phyloP scores from a whole-genome alignment of 2,888 invertebrate genomes.

The Ypsolopha sequella region DNA sequence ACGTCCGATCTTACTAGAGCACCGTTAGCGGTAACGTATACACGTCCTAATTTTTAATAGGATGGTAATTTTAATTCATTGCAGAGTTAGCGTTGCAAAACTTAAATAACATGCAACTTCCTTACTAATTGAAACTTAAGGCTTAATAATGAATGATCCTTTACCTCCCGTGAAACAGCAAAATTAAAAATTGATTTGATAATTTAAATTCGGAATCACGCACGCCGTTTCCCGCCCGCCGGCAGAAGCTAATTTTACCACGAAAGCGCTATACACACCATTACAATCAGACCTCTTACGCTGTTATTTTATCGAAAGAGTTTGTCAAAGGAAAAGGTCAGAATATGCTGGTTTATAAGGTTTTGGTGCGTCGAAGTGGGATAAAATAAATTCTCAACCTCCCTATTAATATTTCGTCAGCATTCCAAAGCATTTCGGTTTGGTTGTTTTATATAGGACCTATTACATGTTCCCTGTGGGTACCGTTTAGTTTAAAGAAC shows the following conservation, averaged over 20 bases:
- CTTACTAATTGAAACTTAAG: conserved; percentile 2
- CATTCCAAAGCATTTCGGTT: conserved; percentile 9
- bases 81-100: neutral
- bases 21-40: too few relatives aligned
- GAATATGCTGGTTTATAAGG: neutral
- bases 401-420: conserved; percentile 23
- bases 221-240: conserved; percentile 28
- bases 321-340: neutral
- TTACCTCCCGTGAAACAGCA: conserved; percentile 22
- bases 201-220: conserved; percentile 61
- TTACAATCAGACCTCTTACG: conserved; percentile 16
- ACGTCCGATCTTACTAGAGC: too few relatives aligned
- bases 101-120: neutral
- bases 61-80: neutral
- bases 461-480: too few relatives aligned
- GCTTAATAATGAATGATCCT: neutral
- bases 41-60: neutral
- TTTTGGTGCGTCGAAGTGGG: neutral
- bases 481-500: too few relatives aligned
- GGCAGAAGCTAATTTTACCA: conserved; percentile 29
- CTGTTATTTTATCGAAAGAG: neutral
- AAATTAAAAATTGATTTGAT: conserved; percentile 59
- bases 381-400: conserved; percentile 15
- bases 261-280: conserved; percentile 21
- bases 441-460: conserved; percentile 4